Evolutionary conservation across 2,113 vertebrate species (phyloP).

Genomic region (Rhadina sibilatrix): DNA sequence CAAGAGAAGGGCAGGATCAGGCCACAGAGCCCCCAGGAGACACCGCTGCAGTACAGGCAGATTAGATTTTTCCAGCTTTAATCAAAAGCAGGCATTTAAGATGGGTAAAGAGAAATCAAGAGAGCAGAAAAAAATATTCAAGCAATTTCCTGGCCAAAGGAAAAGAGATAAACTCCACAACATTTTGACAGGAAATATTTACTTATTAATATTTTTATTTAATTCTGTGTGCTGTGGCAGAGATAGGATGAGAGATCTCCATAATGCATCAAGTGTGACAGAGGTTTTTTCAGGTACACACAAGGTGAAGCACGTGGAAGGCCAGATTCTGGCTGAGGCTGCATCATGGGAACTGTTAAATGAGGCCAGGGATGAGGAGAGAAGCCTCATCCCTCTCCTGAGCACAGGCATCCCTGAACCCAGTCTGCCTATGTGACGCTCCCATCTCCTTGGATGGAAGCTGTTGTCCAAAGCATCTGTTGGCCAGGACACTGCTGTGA

Average conservation of each 20-base stretch:
- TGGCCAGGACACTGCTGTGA: not conserved
- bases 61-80: not conserved
- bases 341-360: not conserved
- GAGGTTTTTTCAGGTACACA: not conserved
- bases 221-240: not conserved
- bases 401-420: not conserved
- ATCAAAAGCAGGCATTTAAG: not conserved
- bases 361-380: not conserved
- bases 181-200: not conserved
- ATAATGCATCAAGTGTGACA: not conserved
- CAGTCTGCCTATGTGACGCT: not conserved
- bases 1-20: rapidly evolving
- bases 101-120: not conserved
- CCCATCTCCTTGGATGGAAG: not conserved
- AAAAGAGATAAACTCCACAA: not conserved
- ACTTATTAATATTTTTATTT: not conserved
- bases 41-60: not conserved
- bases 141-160: not conserved
- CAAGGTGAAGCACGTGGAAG: rapidly evolving
- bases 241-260: not conserved
- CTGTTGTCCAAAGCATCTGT: not conserved
- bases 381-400: not conserved
- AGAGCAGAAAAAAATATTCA: not conserved
- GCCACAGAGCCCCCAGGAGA: not conserved
- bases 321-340: not conserved